A percentile compares a stretch with the other conserved stretches of the same genome.
These are phyloP conservation scores for Triops longicaudatus DNA, from an alignment of 1,140 invertebrate species.

Conservation along the genomic window DNA sequence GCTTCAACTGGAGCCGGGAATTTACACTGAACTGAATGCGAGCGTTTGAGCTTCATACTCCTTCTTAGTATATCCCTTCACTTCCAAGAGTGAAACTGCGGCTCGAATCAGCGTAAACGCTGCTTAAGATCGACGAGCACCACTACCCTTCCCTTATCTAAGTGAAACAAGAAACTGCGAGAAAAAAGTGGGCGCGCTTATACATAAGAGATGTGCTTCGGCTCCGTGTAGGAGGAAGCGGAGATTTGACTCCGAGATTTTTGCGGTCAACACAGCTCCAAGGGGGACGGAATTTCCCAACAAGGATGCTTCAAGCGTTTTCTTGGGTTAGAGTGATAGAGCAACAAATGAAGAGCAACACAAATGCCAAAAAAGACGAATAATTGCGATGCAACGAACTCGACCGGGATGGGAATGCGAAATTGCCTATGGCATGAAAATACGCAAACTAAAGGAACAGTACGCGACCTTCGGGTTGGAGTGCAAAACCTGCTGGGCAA, in stretches of 20 bases:
- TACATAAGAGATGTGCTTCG: neutral
- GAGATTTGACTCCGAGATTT: neutral
- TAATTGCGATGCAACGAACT: neutral
- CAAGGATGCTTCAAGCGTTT: neutral
- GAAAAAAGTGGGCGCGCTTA: neutral
- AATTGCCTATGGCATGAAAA: neutral
- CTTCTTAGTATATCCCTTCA: neutral
- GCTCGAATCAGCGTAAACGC: neutral
- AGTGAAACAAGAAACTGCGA: neutral
- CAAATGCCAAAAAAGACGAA: neutral
- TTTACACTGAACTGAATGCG: neutral
- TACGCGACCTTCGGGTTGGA: neutral
- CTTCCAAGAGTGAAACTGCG: neutral
- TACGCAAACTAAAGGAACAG: neutral
- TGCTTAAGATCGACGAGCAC: neutral
- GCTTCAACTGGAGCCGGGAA: neutral
- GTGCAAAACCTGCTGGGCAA: neutral
- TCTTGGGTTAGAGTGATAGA: neutral
- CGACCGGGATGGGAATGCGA: neutral
- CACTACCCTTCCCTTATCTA: slow-evolving; percentile 5
- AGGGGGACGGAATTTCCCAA: neutral
- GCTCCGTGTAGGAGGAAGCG: neutral
- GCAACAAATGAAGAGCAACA: no score
- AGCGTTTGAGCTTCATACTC: neutral
- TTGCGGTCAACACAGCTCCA: neutral